Evolutionary conservation across 2,797 vertebrate genomes (phyloP), one percentile per base, ranked within the genome.

Genomic region (Paedocypris micromegethes): DNA sequence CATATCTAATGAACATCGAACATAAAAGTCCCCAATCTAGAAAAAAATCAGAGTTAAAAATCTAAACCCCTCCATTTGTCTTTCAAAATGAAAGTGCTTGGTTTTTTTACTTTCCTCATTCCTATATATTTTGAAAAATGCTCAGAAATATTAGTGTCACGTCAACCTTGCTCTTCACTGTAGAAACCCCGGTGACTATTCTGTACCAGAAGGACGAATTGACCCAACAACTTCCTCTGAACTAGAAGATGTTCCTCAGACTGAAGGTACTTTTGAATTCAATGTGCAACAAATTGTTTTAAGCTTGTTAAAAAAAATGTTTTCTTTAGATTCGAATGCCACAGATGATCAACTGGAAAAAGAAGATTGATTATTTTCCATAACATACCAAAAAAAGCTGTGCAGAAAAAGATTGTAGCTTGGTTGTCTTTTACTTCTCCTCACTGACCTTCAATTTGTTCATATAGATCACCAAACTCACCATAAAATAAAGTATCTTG

Each of bases 111-210:
- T 23, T 45, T 68, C 38, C 4, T 47, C 8, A 1, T 54, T 69
- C 4, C 23, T 43, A 9, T 5, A 38, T 3, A 3, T 53, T 60
- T n/a, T 53, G 9, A 23, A 5, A 62, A 64, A 51, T 2, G 2
- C 4, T n/a, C 2, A 4, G 5, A 9, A 45, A 47, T 49, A 43
- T 49, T 50, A 42, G n/a, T 69, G 61, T 69, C 58, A 48, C 45
- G n/a, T 54, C 51, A 62, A 6, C 54, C 55, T 37, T 72, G 9
- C 67, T 38, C 48, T 68, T 44, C 53, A 41, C 74, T 64, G 47
- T 61, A 83, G 78, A 66, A 57, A 43, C 7, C 51, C 40, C 46
- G 51, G 3, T 53, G 42, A 9, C 45, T 51, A 68, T 63, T 69
- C 62, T 46, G 73, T 77, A 4, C 61, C 72, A 51, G 77, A 74